Percentiles rank a stretch among this genome's conserved stretches.
Conservation (phyloP, 2,888 invertebrate genomes). For the Hypolimnas misippus region DNA sequence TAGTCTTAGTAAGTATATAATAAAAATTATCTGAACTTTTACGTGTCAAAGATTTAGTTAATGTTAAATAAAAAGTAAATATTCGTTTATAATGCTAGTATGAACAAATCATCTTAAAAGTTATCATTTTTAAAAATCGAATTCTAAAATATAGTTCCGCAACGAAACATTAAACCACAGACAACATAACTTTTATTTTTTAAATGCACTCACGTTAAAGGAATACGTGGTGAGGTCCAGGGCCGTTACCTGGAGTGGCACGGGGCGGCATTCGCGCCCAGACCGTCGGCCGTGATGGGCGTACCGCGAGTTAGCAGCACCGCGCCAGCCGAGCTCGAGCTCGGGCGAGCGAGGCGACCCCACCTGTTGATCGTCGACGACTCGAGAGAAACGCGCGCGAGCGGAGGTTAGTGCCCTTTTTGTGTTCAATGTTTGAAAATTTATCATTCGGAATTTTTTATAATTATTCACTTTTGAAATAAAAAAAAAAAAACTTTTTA, state of each 20-base stretch:
- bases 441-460: neutral
- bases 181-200: constrained; percentile 7
- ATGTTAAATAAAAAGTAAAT: neutral
- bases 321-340: constrained; percentile 66
- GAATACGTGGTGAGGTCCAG: constrained; percentile 24
- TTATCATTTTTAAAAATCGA: neutral
- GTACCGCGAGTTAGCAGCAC: constrained; percentile 66
- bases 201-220: constrained; percentile 11
- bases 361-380: constrained; percentile 82
- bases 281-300: constrained; percentile 79
- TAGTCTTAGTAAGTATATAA: neutral
- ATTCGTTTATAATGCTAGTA: neutral
- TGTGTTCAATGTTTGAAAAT: constrained; percentile 29
- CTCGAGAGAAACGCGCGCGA: constrained; percentile 68
- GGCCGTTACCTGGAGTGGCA: constrained; percentile 44
- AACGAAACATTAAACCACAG: neutral
- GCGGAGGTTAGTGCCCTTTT: constrained; percentile 66
- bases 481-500: neutral
- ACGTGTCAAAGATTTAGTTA: too few relatives aligned
- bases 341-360: constrained; percentile 66
- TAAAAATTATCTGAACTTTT: neutral
- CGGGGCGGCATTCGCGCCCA: constrained; percentile 73
- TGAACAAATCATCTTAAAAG: neutral
- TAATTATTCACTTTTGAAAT: neutral
- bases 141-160: neutral